Evolutionary conservation across 2,797 vertebrate genomes (phyloP), one percentile per base, ranked within the genome.

Genomic region (Sparidentex hasta): DNA sequence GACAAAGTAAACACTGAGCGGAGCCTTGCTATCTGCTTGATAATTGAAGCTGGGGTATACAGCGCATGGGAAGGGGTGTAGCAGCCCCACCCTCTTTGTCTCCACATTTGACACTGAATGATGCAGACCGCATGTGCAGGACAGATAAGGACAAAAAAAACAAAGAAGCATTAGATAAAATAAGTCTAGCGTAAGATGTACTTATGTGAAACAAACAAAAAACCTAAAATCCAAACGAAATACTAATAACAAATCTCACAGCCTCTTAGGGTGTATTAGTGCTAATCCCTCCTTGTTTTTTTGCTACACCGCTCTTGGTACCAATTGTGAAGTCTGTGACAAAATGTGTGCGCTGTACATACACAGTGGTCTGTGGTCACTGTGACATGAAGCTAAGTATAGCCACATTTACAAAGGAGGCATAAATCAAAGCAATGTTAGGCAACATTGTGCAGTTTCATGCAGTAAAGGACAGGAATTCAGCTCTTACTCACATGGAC

Each of bases 71-170:
- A 84, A 78, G 54, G 66, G 41, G 54, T 29, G 61, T 68, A 71
- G 70, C 25, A 56, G 73, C 70, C 81, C 81, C 79, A 80, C 89
- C 90, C 81, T 84, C 51, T 68, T 50, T 55, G 71, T 80, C 74
- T 84, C 69, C 58, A 79, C 73, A 59, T 88, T 88, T 75, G 58
- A 86, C 48, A 86, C 41, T 33, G 48, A 85, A 83, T 67, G 85
- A 90, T 90, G 87, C 74, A 74, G 75, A 76, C 76, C 71, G 21
- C 72, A 69, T 90, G 88, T 82, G 64, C 68, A 70, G 71, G 58
- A 67, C 72, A 91, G 88, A 94, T 90, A 90, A 92, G 80, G 41
- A 38, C 12, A 73, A 51, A 75, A 73, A 86, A 86, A 65, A 78
- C 43, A 82, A 78, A 87, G 13, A 83, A 54, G 5, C n/a, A 72